Evolutionary conservation across 2,797 vertebrate species (phyloP).

Genomic region (Capromys pilorides): DNA sequence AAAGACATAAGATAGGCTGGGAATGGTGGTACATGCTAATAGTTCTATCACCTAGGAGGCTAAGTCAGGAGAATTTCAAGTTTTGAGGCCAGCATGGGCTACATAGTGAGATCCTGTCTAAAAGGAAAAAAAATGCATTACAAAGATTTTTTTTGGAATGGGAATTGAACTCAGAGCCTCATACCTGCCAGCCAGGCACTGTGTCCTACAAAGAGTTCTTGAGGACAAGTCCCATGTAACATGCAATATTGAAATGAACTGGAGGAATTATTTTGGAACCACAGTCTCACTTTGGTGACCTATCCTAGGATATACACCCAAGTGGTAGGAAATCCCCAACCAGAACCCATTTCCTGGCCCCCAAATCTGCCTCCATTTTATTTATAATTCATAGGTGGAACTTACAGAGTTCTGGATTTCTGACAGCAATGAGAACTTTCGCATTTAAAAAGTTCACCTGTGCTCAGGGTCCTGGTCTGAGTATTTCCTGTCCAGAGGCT

Average conservation of each 20-base stretch:
- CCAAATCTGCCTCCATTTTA: neutral
- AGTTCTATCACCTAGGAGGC: neutral
- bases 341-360: neutral
- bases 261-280: neutral
- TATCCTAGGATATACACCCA: neutral
- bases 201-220: neutral
- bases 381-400: neutral
- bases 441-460: neutral
- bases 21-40: neutral
- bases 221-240: neutral
- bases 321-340: neutral
- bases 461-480: neutral
- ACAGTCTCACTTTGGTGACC: neutral
- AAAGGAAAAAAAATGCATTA: neutral
- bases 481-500: neutral
- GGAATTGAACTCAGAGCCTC: too few species aligned
- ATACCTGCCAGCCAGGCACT: too few species aligned
- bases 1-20: neutral
- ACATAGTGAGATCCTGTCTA: neutral
- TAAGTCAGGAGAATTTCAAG: neutral
- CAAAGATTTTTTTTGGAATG: neutral
- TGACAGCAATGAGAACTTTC: neutral
- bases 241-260: neutral
- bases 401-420: neutral
- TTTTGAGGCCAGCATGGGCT: neutral